These are phyloP conservation scores for Notoglanidium macrostoma DNA, from an alignment of 2,797 vertebrate genomes.

Conservation along the genomic window DNA sequence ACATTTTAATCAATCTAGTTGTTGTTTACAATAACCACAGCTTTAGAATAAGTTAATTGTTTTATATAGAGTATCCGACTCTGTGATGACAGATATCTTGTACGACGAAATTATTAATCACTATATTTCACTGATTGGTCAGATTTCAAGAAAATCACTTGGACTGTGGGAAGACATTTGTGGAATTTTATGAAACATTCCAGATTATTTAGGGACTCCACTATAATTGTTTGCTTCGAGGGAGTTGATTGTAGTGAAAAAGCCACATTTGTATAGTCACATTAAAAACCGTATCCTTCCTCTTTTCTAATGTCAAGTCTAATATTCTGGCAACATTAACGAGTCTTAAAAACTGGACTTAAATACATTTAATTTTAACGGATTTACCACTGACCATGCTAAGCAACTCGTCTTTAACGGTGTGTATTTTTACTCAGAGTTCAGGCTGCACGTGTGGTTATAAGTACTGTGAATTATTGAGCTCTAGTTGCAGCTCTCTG, in stretches of 20 bases:
- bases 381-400: neutral
- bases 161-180: neutral
- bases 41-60: neutral
- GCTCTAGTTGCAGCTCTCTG: neutral
- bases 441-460: neutral
- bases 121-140: neutral
- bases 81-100: neutral
- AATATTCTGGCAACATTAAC: neutral
- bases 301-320: neutral
- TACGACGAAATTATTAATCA: neutral
- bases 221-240: neutral
- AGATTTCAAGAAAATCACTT: neutral
- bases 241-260: neutral
- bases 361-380: neutral
- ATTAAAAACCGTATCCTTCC: neutral
- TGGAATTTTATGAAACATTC: conserved; percentile 2
- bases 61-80: neutral
- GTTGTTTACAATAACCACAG: neutral
- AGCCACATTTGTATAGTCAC: neutral
- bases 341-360: neutral
- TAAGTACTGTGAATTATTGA: neutral
- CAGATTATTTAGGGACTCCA: neutral
- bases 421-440: neutral
- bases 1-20: neutral
- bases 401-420: neutral